Conservation (phyloP, 2,888 invertebrate genomes). For the Cordilura impudica region DNA sequence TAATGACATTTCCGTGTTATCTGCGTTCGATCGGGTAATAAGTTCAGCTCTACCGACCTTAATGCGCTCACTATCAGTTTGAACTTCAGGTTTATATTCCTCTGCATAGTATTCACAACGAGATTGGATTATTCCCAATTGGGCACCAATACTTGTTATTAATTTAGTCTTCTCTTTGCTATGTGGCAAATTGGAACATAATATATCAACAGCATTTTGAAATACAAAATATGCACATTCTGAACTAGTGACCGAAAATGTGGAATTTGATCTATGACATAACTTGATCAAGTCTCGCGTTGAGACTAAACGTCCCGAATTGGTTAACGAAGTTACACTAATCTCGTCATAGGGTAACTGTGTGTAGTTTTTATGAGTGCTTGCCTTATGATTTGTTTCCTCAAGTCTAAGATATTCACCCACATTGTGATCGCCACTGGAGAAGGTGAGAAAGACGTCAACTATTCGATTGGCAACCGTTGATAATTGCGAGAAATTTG, state of each 20-base stretch:
- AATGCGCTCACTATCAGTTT: conserved; percentile 80
- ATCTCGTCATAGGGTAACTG: conserved; percentile 73
- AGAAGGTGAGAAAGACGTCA: conserved; percentile 90
- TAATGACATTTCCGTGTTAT: conserved; percentile 43
- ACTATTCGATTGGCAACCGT: conserved; percentile 88
- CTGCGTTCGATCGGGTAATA: conserved; percentile 67
- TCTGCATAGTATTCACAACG: conserved; percentile 89
- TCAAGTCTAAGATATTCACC: conserved; percentile 74
- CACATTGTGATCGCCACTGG: conserved; percentile 83
- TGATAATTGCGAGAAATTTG: conserved; percentile 84
- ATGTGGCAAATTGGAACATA: conserved; percentile 88
- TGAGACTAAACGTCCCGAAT: conserved; percentile 83
- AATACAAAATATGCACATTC: conserved; percentile 80
- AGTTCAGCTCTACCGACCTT: conserved; percentile 85
- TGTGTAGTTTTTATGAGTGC: conserved; percentile 69
- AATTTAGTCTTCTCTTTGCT: conserved; percentile 82
- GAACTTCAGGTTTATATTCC: conserved; percentile 87
- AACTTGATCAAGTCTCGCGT: conserved; percentile 95
- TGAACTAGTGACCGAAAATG: conserved; percentile 85
- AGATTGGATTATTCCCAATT: conserved; percentile 88
- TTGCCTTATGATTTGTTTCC: conserved; percentile 74
- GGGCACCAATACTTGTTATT: conserved; percentile 86
- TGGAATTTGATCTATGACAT: conserved; percentile 87
- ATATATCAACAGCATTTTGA: conserved; percentile 94
- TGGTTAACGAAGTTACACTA: conserved; percentile 66